Conservation (phyloP, 2,888 invertebrate species). For the Bimastos eiseni region DNA sequence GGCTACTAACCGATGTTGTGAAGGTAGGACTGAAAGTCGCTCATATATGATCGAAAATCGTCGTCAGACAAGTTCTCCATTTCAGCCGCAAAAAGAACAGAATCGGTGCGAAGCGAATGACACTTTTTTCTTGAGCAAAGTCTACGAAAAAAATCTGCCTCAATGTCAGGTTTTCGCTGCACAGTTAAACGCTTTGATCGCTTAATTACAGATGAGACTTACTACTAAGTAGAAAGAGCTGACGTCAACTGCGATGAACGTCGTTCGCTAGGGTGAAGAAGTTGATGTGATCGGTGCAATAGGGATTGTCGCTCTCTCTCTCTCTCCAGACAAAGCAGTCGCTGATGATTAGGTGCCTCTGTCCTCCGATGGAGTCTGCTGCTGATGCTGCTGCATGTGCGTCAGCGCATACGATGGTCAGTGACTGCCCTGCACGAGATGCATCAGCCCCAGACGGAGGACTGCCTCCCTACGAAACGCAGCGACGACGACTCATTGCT, state of each 20-base stretch:
- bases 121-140: not conserved
- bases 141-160: not conserved
- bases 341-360: not conserved
- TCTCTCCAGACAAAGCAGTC: not conserved
- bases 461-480: not conserved
- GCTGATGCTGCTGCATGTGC: not conserved
- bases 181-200: not conserved
- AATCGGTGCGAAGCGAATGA: not conserved
- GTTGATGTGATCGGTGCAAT: not conserved
- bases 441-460: not conserved
- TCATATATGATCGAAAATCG: conserved; percentile 21
- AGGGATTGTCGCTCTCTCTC: not conserved
- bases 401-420: not conserved
- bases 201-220: not conserved
- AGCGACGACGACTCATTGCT: not conserved
- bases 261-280: not conserved
- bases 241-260: not conserved
- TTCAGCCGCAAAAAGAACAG: not conserved
- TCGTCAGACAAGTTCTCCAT: conserved; percentile 18
- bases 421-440: not conserved
- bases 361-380: not conserved
- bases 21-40: conserved; percentile 15
- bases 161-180: not conserved
- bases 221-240: not conserved
- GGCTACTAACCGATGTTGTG: not conserved